Percentiles rank a stretch among this genome's conserved stretches.
These are phyloP conservation scores for Drosophila subpulchrella DNA, from an alignment of 1,140 invertebrate species.

Conservation along the genomic window DNA sequence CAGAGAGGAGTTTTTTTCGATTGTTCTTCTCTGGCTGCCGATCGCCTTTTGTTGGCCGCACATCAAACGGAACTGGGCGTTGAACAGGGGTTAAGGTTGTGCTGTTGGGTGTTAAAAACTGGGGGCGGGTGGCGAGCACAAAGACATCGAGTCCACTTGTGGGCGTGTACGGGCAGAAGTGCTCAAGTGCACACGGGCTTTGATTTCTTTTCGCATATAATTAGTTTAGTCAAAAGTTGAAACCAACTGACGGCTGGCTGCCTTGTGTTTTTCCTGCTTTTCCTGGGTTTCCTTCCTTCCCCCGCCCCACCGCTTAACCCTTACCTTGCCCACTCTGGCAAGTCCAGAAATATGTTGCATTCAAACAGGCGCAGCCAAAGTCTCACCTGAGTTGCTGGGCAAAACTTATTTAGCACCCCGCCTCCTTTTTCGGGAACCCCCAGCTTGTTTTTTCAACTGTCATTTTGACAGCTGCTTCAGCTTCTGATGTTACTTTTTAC, in stretches of 20 bases:
- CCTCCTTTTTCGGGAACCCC: constrained; percentile 7
- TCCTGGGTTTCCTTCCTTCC: background rate
- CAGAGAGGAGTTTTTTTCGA: constrained; percentile 10
- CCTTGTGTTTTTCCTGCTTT: constrained; percentile 11
- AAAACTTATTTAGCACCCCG: background rate
- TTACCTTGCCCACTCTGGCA: background rate
- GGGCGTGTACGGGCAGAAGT: constrained; percentile 66
- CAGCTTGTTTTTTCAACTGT: constrained; percentile 73
- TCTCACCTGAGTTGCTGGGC: constrained; percentile 36
- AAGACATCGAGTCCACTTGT: constrained; percentile 48
- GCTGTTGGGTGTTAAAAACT: background rate
- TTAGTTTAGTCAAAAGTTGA: constrained; percentile 73
- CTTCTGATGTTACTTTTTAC: constrained; percentile 21
- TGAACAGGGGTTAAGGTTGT: background rate
- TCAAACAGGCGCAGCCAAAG: constrained; percentile 49
- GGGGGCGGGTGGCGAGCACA: constrained; percentile 12
- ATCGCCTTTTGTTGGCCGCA: constrained; percentile 52
- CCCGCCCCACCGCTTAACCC: background rate
- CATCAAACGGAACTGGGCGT: constrained; percentile 54
- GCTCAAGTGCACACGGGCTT: constrained; percentile 48
- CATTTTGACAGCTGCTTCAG: constrained; percentile 75
- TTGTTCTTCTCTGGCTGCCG: constrained; percentile 34
- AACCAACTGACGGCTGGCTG: constrained; percentile 36
- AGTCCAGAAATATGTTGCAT: constrained; percentile 60
- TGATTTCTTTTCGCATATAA: constrained; percentile 70